Evolutionary conservation across 2,888 invertebrate species (phyloP).

Genomic region (Pyrocoelia pectoralis): DNA sequence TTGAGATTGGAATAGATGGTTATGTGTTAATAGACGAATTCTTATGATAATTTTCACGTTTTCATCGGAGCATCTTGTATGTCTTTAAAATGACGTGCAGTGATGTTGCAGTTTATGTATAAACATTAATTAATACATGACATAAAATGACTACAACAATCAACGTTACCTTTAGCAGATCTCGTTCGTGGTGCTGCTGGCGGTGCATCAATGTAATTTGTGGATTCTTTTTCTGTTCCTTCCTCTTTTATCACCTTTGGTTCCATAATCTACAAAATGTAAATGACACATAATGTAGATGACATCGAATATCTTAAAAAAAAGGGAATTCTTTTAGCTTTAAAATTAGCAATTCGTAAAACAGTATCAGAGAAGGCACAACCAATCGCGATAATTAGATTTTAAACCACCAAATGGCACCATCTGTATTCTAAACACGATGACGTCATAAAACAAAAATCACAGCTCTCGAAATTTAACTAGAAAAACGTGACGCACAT

Average conservation of each 20-base stretch:
- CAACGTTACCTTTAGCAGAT: constrained; percentile 52
- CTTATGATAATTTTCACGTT: too few relatives aligned
- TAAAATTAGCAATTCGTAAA: constrained; percentile 34
- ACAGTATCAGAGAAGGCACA: constrained; percentile 31
- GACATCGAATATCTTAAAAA: constrained; percentile 15
- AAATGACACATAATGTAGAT: constrained; percentile 18
- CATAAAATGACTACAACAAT: too few relatives aligned
- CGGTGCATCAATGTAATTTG: constrained; percentile 48
- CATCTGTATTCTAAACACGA: constrained; percentile 56
- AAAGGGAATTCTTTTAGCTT: constrained; percentile 24
- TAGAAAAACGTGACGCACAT: constrained; percentile 60
- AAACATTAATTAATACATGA: too few relatives aligned
- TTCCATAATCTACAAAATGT: constrained; percentile 64
- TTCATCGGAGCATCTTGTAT: too few relatives aligned
- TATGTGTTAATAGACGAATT: too few relatives aligned
- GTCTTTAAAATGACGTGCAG: too few relatives aligned
- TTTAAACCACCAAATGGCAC: constrained; percentile 50
- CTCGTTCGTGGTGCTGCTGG: constrained; percentile 46
- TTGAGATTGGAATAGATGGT: too few relatives aligned
- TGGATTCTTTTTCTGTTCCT: constrained; percentile 63
- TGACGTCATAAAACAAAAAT: constrained; percentile 59
- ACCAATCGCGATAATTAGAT: constrained; percentile 49
- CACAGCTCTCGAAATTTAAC: constrained; percentile 54
- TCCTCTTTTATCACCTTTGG: constrained; percentile 70
- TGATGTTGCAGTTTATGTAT: too few relatives aligned